A percentile compares a stretch with the other conserved stretches of the same genome.
Conservation (phyloP, 2,113 vertebrate genomes). For the Rhinopomastus cyanomelas region DNA sequence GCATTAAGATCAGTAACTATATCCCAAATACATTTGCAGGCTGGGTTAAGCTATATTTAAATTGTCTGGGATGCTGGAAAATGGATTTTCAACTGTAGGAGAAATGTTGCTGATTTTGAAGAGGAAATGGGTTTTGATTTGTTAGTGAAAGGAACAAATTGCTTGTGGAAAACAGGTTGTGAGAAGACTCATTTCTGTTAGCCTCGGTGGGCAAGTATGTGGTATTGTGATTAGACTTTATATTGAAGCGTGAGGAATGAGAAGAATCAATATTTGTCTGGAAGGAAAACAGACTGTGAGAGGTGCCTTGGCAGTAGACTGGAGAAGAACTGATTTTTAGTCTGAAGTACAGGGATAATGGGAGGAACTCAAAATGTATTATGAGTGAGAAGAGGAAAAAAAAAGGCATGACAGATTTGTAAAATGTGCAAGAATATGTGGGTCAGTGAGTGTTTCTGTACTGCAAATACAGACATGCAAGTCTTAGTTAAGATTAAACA, state of each 20-base stretch:
- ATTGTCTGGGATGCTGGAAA: background rate
- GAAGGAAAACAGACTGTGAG: background rate
- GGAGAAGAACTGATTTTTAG: background rate
- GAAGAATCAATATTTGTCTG: background rate
- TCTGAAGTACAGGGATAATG: background rate
- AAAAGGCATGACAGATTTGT: background rate
- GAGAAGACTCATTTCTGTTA: background rate
- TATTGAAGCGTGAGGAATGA: background rate
- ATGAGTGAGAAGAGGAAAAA: background rate
- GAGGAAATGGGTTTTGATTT: slow-evolving; percentile 14
- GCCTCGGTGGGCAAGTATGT: background rate
- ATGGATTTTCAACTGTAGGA: background rate
- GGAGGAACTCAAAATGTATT: background rate
- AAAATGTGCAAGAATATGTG: background rate
- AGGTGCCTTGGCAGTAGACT: background rate
- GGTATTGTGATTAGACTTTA: background rate
- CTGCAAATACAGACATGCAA: background rate
- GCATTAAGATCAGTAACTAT: background rate
- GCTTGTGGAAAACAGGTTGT: background rate
- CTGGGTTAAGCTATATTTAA: background rate
- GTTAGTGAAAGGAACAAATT: background rate
- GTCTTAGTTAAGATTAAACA: too few species aligned
- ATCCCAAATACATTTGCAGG: background rate
- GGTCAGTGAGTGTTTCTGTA: background rate
- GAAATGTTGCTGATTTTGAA: background rate